Conservation (phyloP, 2,113 vertebrate genomes). For the Melanerpes aurifrons region DNA sequence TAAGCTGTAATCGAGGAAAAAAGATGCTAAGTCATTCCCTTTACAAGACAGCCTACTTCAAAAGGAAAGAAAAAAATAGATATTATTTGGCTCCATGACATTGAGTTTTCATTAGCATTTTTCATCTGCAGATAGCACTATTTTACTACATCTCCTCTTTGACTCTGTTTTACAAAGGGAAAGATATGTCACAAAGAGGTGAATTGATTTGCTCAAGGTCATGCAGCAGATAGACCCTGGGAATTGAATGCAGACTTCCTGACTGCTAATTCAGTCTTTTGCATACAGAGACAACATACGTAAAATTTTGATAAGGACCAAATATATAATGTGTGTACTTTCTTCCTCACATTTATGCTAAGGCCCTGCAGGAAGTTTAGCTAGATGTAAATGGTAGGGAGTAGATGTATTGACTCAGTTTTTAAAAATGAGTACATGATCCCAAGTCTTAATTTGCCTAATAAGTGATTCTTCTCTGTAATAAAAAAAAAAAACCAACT, state of each 20-base stretch:
- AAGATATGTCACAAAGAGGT: neutral
- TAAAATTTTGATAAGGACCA: neutral
- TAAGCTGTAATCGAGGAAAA: neutral
- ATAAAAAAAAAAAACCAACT: neutral
- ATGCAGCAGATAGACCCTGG: neutral
- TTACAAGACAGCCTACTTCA: neutral
- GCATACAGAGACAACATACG: neutral
- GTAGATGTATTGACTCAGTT: neutral
- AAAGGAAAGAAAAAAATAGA: neutral
- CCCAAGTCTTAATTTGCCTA: neutral
- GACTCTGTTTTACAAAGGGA: neutral
- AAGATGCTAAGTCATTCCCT: neutral
- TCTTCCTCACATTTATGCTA: neutral
- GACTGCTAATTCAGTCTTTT: neutral
- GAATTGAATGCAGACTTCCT: slow-evolving; percentile 16
- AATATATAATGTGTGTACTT: neutral
- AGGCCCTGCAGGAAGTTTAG: neutral
- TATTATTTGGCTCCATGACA: neutral
- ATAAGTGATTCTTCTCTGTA: neutral
- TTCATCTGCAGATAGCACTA: neutral
- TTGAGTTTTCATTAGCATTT: neutral
- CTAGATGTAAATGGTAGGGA: neutral
- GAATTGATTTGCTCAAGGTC: slow-evolving; percentile 17
- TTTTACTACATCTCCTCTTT: neutral
- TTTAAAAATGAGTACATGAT: neutral